A percentile compares a stretch with the other conserved stretches of the same genome.
These are phyloP conservation scores for Lepidotrigona ventralis DNA, from an alignment of 1,140 invertebrate genomes.

Conservation along the genomic window DNA sequence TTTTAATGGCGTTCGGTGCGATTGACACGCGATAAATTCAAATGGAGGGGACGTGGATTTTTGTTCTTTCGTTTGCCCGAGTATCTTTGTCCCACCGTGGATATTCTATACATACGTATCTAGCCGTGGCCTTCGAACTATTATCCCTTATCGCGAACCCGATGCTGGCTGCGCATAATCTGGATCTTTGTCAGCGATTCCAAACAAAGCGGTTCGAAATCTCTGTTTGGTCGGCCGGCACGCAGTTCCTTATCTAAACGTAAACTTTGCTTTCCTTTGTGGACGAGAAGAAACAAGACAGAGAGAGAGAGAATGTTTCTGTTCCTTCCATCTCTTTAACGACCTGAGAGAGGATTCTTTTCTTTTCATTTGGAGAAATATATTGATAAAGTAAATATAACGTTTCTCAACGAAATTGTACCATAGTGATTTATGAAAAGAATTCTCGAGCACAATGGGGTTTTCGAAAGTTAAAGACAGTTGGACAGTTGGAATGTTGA, in stretches of 20 bases:
- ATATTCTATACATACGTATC: background rate
- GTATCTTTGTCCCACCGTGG: conserved; percentile 41
- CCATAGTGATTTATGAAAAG: background rate
- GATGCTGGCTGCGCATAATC: conserved; percentile 55
- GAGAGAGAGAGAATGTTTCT: background rate
- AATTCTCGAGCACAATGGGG: rapidly evolving
- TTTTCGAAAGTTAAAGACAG: background rate
- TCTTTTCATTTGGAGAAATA: too few relatives aligned
- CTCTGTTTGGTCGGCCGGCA: conserved; percentile 61
- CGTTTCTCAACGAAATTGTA: background rate
- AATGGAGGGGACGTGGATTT: background rate
- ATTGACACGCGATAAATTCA: conserved; percentile 17
- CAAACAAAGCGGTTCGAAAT: conserved; percentile 67
- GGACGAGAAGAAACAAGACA: background rate
- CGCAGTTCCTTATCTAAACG: conserved; percentile 69
- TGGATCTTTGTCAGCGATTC: conserved; percentile 69
- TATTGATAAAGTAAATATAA: background rate
- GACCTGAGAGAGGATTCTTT: background rate
- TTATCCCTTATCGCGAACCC: conserved; percentile 59
- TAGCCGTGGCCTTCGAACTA: conserved; percentile 53
- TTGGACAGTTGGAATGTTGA: rapidly evolving
- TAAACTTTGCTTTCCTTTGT: conserved; percentile 72
- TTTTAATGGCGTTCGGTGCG: background rate
- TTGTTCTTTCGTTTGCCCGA: background rate
- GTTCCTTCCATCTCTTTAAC: background rate